phyloP scores from a whole-genome alignment of 2,888 invertebrate species.

The Lepidochitona cinerea region DNA sequence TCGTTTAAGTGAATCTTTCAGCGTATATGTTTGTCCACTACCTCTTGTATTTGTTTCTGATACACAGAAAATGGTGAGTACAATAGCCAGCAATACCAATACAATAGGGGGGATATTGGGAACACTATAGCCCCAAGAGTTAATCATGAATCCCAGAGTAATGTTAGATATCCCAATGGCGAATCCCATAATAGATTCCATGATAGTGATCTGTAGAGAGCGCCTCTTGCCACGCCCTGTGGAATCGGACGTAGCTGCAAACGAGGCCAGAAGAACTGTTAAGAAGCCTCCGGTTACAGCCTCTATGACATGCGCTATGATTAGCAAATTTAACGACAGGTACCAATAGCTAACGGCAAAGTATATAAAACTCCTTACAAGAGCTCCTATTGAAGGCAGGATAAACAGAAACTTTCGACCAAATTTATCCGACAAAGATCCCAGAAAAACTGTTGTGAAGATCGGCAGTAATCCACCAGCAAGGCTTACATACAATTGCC shows the following conservation, averaged over 20 bases:
- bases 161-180: conserved; percentile 22
- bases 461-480: conserved; percentile 25
- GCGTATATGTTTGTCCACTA: conserved; percentile 7
- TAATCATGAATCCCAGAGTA: conserved; percentile 35
- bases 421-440: conserved; percentile 32
- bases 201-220: conserved; percentile 27
- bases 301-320: conserved; percentile 30
- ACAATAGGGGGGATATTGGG: conserved; percentile 19
- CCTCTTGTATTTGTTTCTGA: conserved; percentile 25
- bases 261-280: conserved; percentile 23
- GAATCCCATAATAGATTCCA: conserved; percentile 31
- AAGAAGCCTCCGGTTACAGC: conserved; percentile 34
- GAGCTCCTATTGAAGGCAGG: conserved; percentile 18
- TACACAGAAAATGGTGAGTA: conserved; percentile 24
- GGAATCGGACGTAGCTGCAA: conserved; percentile 33
- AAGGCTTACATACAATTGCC: conserved; percentile 30
- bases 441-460: conserved; percentile 28
- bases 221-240: conserved; percentile 32
- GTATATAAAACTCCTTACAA: conserved; percentile 16
- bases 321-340: conserved; percentile 25
- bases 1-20: conserved; percentile 22
- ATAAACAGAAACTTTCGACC: conserved; percentile 37
- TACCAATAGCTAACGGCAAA: conserved; percentile 36
- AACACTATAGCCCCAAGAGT: conserved; percentile 22
- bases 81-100: conserved; percentile 9